Evolutionary conservation across 2,113 vertebrate species (phyloP).

Genomic region (Triplophysa siluroides): DNA sequence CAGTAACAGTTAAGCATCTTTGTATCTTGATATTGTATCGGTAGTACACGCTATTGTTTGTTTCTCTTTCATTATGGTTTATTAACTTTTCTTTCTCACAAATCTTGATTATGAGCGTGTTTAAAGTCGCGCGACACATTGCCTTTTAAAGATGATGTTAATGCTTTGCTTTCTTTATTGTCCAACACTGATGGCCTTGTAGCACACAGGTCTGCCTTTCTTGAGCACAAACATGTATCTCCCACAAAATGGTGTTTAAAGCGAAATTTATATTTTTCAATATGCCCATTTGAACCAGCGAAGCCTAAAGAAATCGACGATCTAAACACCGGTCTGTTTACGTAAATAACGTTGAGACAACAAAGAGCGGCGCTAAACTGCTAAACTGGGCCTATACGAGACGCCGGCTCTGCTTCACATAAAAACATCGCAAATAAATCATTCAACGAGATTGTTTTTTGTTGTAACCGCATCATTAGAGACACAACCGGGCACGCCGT

Average conservation of each 20-base stretch:
- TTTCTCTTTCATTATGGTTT: neutral
- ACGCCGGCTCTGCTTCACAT: neutral
- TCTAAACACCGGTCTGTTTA: neutral
- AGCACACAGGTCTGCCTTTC: neutral
- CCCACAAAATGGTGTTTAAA: too few species aligned
- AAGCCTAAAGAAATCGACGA: neutral
- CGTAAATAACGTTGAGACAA: neutral
- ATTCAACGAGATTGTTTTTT: neutral
- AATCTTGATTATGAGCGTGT: neutral
- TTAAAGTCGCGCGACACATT: neutral
- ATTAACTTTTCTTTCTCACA: neutral
- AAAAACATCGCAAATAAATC: neutral
- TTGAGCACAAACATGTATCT: too few species aligned
- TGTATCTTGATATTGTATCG: neutral
- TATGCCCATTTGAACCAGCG: neutral
- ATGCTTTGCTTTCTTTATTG: neutral
- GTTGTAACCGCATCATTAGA: neutral
- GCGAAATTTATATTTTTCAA: neutral
- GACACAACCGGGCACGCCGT: neutral
- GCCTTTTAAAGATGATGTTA: neutral
- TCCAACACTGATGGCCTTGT: neutral
- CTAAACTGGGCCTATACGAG: slow-evolving; percentile 6
- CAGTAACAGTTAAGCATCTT: too few species aligned
- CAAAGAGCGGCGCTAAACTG: neutral
- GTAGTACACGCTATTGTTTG: too few species aligned